Conservation (phyloP, 2,113 vertebrate genomes). For the Mustelus asterias region DNA sequence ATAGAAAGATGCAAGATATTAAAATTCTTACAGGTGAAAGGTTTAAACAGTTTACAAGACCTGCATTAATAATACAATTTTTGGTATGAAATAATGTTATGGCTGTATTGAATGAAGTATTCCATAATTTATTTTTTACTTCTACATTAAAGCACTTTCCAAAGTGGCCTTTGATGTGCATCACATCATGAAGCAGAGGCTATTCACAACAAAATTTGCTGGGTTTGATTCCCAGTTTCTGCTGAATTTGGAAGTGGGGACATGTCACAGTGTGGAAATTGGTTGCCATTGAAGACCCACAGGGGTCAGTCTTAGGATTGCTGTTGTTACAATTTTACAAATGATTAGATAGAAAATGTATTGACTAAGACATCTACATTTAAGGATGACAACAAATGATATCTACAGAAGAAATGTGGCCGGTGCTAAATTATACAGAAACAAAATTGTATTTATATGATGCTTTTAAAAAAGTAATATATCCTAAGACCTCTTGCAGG, state of each 20-base stretch:
- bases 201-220: neutral
- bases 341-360: neutral
- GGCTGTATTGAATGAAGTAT: neutral
- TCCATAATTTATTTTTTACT: constrained; percentile 11
- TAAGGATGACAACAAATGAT: neutral
- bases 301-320: neutral
- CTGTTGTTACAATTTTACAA: neutral
- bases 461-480: neutral
- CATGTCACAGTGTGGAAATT: neutral
- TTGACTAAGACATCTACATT: neutral
- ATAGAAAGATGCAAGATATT: neutral
- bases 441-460: neutral
- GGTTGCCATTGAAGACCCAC: neutral
- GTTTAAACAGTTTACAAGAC: neutral
- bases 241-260: neutral
- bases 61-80: neutral
- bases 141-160: neutral
- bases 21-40: neutral
- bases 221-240: neutral
- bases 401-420: neutral
- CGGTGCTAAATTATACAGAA: neutral
- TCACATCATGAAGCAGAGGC: neutral
- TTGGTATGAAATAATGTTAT: neutral
- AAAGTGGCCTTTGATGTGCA: neutral
- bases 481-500: neutral